phyloP scores from a whole-genome alignment of 2,113 vertebrate genomes.

The Shinisaurus crocodilurus region DNA sequence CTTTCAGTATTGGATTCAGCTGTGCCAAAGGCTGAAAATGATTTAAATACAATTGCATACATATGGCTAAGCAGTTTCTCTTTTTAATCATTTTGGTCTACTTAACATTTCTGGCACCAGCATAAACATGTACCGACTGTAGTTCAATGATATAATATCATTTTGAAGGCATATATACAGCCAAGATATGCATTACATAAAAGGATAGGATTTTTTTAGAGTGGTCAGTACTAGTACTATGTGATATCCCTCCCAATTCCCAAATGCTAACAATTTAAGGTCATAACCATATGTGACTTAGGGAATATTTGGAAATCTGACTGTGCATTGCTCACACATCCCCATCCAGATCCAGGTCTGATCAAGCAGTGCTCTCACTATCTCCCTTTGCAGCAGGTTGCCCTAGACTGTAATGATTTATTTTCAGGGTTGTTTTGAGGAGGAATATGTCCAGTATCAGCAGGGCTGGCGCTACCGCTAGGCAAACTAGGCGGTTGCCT shows the following conservation, averaged over 20 bases:
- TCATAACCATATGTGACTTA: neutral
- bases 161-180: neutral
- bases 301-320: neutral
- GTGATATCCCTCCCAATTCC: neutral
- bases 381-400: neutral
- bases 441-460: too few relatives aligned
- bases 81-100: conserved; percentile 18
- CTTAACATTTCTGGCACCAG: conserved; percentile 6
- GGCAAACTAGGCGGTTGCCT: too few relatives aligned
- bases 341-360: neutral
- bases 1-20: conserved; percentile 13
- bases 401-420: neutral
- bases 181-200: neutral
- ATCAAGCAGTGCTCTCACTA: neutral
- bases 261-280: neutral
- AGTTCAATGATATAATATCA: neutral
- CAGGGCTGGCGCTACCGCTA: too few relatives aligned
- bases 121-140: neutral
- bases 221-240: neutral
- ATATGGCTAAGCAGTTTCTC: conserved; percentile 5
- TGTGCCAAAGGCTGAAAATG: neutral
- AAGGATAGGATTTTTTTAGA: neutral
- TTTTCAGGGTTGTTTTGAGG: neutral
- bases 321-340: neutral
- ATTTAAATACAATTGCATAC: conserved; percentile 26